Conservation (phyloP, 2,113 vertebrate species). For the Microcebus ravelobensis region DNA sequence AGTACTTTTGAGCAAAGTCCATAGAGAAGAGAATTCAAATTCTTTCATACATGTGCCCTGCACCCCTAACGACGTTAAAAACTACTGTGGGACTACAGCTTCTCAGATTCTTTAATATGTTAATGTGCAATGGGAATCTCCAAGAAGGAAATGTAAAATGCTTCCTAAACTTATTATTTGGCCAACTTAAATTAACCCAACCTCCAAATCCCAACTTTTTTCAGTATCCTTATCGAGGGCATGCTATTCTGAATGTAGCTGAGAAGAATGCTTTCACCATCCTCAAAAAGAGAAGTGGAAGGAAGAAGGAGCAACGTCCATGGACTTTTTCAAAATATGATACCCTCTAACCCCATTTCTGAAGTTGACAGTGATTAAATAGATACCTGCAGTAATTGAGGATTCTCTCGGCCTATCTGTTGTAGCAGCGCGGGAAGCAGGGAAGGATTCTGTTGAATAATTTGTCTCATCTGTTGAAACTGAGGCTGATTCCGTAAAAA, state of each 20-base stretch:
- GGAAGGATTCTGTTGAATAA: slow-evolving; percentile 97
- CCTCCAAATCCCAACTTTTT: not conserved
- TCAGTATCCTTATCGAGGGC: not conserved
- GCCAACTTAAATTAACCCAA: slow-evolving; percentile 11
- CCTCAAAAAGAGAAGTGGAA: not conserved
- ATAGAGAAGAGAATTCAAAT: slow-evolving; percentile 2
- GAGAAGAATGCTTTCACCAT: not conserved
- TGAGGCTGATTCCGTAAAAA: slow-evolving; percentile 97
- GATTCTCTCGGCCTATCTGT: slow-evolving; percentile 97
- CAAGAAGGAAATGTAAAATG: not conserved
- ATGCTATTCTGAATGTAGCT: not conserved
- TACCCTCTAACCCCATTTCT: not conserved
- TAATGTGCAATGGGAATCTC: not conserved
- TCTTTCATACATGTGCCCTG: not conserved
- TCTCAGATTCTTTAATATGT: not conserved
- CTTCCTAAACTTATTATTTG: not conserved
- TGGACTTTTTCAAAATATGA: not conserved
- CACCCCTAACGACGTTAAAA: not conserved
- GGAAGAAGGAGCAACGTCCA: not conserved
- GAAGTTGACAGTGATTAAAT: slow-evolving; percentile 55
- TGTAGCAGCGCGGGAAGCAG: slow-evolving; percentile 95
- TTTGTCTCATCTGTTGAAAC: slow-evolving; percentile 97
- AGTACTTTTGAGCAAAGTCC: not conserved
- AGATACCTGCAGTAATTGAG: slow-evolving; percentile 94
- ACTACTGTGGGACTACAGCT: not conserved